Percentiles rank a stretch among this genome's conserved stretches.
These are phyloP conservation scores for Passer domesticus DNA, from an alignment of 2,113 vertebrate species.

Conservation along the genomic window DNA sequence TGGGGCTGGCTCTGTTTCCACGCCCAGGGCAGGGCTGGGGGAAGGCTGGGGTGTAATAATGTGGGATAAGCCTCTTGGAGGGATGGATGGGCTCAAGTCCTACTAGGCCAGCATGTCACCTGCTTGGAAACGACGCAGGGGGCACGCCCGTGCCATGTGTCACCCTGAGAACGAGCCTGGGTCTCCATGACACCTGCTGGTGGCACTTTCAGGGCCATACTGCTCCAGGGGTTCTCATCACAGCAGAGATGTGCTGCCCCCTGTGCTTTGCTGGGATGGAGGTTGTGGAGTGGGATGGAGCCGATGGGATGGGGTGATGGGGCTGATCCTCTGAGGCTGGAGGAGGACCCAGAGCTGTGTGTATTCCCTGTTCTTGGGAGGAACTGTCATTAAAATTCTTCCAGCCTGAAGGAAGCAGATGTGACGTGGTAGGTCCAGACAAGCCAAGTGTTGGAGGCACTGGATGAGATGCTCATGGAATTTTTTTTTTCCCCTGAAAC, in stretches of 20 bases:
- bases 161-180: background rate
- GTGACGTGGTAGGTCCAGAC: background rate
- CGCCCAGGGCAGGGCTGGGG: background rate
- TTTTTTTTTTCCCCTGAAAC: background rate
- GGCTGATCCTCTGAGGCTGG: background rate
- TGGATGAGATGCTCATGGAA: background rate
- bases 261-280: background rate
- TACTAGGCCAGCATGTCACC: slow-evolving; percentile 12
- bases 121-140: background rate
- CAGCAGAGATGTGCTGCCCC: background rate
- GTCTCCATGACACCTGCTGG: background rate
- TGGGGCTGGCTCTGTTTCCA: background rate
- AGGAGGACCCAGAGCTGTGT: background rate
- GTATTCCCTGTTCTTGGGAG: background rate
- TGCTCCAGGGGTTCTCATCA: background rate
- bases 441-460: background rate
- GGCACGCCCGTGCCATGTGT: accelerated
- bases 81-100: background rate
- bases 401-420: background rate
- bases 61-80: background rate
- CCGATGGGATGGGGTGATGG: background rate
- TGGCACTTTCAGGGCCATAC: accelerated
- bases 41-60: background rate
- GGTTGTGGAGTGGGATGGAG: background rate
- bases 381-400: background rate